Evolutionary conservation across 2,797 vertebrate genomes (phyloP), one percentile per base, ranked within the genome.

Genomic region (Coranthus polyacanthus): DNA sequence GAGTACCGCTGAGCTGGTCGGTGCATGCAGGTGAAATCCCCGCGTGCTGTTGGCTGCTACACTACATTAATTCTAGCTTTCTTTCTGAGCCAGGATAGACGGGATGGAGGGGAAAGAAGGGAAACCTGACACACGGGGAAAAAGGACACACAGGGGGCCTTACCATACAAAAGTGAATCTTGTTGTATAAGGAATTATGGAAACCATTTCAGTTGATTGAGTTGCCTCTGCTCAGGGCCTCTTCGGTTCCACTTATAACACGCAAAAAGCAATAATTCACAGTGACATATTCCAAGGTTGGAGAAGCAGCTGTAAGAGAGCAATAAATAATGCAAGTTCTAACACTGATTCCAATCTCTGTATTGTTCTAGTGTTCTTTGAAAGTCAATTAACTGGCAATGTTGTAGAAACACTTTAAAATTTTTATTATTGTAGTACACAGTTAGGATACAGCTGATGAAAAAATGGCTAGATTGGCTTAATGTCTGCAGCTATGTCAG

Each of bases 51-150:
- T 77, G 76, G 80, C 72, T 68, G 83, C 81, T 84, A 81, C 85
- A 87, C 76, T 73, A 81, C 88, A 89, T 89, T 89, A 88, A 78
- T 76, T 78, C 68, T 5, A 78, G 78, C 61, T 84, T 84, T 79
- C 72, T 51, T 69, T 82, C 61, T 76, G 77, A 85, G 79, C 65
- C 54, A 74, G 64, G 72, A 75, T 65, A 51, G 54, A 84, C 68
- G 57, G 71, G 47, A 70, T 34, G 7, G 26, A 43, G 65, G 18
- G 17, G 42, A 6, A 36, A 36, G 38, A 56, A 62, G 17, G 51
- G 39, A 59, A 60, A 21, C 50, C 60, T 71, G 59, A 70, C 18
- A 5, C 63, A 80, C 58, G 43, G 32, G 18, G 12, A 9, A 34
- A 53, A 32, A 34, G 50, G 61, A 73, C 44, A 70, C 62, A 58